Percentiles rank a stretch among this genome's conserved stretches.
phyloP scores from a whole-genome alignment of 2,888 invertebrate genomes.

The Anoplius nigerrimus region DNA sequence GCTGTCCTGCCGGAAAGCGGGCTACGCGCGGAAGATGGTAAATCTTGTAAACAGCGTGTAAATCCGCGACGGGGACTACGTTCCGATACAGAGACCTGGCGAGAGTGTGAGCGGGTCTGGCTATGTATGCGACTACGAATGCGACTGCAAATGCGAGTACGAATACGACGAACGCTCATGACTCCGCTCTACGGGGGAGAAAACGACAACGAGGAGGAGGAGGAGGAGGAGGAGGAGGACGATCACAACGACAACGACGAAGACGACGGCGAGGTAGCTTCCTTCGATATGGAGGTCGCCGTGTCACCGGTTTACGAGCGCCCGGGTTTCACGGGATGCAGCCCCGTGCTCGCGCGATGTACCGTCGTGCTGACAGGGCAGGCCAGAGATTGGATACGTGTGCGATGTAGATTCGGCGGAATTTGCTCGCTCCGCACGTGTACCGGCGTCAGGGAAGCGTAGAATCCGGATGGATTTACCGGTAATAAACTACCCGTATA shows the following conservation, averaged over 20 bases:
- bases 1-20: conserved; percentile 13
- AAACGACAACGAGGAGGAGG: background rate
- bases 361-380: conserved; percentile 17
- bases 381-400: conserved; percentile 6
- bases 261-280: conserved; percentile 4
- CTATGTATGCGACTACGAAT: background rate
- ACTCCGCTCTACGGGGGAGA: background rate
- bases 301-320: conserved; percentile 20
- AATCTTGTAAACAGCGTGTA: conserved; percentile 68
- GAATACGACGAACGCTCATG: conserved; percentile 1
- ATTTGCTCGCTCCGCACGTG: conserved; percentile 29
- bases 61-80: conserved; percentile 47
- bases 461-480: conserved; percentile 35
- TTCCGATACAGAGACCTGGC: conserved; percentile 26
- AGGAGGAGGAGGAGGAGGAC: conserved; percentile 2
- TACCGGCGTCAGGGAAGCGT: conserved; percentile 23
- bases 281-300: conserved; percentile 6
- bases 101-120: background rate
- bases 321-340: conserved; percentile 1
- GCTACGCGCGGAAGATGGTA: conserved; percentile 51
- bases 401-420: conserved; percentile 14
- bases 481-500: conserved; percentile 45
- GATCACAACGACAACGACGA: background rate
- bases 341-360: background rate
- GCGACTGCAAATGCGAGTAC: conserved; percentile 2